Percentiles rank a stretch among this genome's conserved stretches.
Evolutionary conservation across 2,888 invertebrate genomes (phyloP).

Genomic region (Volucella bombylans): DNA sequence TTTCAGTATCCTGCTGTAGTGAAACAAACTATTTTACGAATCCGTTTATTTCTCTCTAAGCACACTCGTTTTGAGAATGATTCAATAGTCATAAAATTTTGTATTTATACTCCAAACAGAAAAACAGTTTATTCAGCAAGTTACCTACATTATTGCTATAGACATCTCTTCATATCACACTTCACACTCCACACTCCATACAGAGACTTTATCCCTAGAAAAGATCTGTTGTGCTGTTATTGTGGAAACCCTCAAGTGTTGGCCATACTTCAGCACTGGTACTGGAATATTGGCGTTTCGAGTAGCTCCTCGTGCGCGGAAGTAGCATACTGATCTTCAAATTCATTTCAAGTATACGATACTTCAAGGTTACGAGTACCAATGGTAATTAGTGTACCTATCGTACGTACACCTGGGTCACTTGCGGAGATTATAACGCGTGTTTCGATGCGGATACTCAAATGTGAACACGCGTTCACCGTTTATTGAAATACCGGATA

Average conservation of each 20-base stretch:
- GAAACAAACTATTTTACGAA: conserved; percentile 65
- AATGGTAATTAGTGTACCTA: too few relatives aligned
- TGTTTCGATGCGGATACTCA: conserved; percentile 19
- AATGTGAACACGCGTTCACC: neutral
- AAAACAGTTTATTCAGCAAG: conserved; percentile 38
- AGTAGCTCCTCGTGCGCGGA: conserved; percentile 56
- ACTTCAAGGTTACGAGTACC: conserved; percentile 42
- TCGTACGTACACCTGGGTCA: too few relatives aligned
- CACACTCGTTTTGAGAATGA: conserved; percentile 67
- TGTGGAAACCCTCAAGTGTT: conserved; percentile 25
- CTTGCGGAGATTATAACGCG: neutral
- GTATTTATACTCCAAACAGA: conserved; percentile 61
- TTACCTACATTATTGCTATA: conserved; percentile 27
- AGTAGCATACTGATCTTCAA: conserved; percentile 59
- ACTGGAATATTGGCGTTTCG: conserved; percentile 14
- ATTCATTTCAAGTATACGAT: conserved; percentile 36
- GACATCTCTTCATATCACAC: neutral
- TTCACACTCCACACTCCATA: conserved; percentile 3
- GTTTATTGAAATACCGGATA: too few relatives aligned
- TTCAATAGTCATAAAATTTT: conserved; percentile 22
- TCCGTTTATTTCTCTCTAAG: conserved; percentile 55
- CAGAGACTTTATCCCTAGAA: neutral
- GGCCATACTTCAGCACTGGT: conserved; percentile 23
- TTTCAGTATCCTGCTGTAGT: neutral
- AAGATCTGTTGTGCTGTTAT: neutral